Evolutionary conservation across 2,888 invertebrate genomes (phyloP), one percentile per base, ranked within the genome.

Genomic region (Tryphoninae sp.): DNA sequence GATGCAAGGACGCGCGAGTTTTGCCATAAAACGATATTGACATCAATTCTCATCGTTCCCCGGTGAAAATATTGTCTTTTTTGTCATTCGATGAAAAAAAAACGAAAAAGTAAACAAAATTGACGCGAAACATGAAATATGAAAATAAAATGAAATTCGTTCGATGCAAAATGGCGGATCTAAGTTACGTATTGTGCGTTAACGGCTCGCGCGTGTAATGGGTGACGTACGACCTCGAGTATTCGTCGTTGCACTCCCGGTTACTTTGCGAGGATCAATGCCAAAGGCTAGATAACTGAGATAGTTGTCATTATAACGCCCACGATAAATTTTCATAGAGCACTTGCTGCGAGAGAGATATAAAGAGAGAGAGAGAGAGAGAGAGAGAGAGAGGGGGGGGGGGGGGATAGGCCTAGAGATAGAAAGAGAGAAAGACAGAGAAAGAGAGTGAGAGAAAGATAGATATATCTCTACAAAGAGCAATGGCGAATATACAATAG

Each of bases 291-390:
- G 80, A 67, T 81, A 75, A 77, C 22, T 61, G 40, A 65, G 80
- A 88, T 87, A 89, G 91, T 90, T 88, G 86, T 89, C 89, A 89
- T 88, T 87, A 86, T 85, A 51, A 81, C 91, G 89, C 91, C 91
- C 87, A 91, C 91, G 85, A 82, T 72, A 86, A 89, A 88, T 90
- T 89, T 88, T 88, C 88, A 89, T 55, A 76, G 87, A 88, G 87
- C 84, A 86, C 86, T 85, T 84, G 61, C 69, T 59, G 75, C 68
- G 68, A 61, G 51, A 53, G 61, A 68, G 76, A 61, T 59, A 45
- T 22, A n/a, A 42, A 42, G 40, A 71, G 7, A 42, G 11, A 22
- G 42, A 19, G n/a, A 73, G 64, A 53, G 40, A 45, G 42, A 42
- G 23, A 33, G 58, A 33, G 33, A 67, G 19, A 19, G n/a, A 19